A percentile compares a stretch with the other conserved stretches of the same genome.
Conservation (phyloP, 2,888 invertebrate genomes). For the Brachypterus glaber region DNA sequence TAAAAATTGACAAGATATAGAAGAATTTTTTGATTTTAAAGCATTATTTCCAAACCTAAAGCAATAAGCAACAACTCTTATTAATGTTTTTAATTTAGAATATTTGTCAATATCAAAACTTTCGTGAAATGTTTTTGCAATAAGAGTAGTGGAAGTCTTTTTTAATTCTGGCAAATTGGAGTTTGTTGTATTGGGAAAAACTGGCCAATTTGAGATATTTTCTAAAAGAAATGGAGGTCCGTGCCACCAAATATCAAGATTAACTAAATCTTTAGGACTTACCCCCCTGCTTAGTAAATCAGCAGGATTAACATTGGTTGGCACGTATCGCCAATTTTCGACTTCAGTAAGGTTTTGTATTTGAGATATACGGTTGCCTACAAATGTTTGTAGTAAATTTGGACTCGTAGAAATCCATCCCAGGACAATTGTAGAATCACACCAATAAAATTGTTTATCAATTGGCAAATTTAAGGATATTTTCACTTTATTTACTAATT, state of each 20-base stretch:
- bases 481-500: conserved; percentile 12
- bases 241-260: conserved; percentile 18
- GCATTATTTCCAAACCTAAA: no score
- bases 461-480: conserved; percentile 6
- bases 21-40: no score
- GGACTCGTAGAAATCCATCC: conserved; percentile 17
- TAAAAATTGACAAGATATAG: no score
- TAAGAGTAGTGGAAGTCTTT: no score
- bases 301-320: conserved; percentile 18
- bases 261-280: conserved; percentile 9
- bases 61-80: conserved; percentile 4
- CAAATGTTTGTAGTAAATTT: conserved; percentile 18
- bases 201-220: conserved; percentile 9
- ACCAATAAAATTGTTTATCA: conserved; percentile 15
- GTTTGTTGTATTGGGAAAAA: neutral
- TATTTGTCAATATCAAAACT: conserved; percentile 5
- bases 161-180: conserved; percentile 1
- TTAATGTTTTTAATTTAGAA: conserved; percentile 7
- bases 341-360: conserved; percentile 14
- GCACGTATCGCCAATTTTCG: conserved; percentile 17
- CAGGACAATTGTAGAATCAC: conserved; percentile 20
- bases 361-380: conserved; percentile 18
- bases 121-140: no score
- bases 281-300: conserved; percentile 17
- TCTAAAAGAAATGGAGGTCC: conserved; percentile 13